Evolutionary conservation across 2,113 vertebrate genomes (phyloP).

Genomic region (Machaerirhynchus nigripectus): DNA sequence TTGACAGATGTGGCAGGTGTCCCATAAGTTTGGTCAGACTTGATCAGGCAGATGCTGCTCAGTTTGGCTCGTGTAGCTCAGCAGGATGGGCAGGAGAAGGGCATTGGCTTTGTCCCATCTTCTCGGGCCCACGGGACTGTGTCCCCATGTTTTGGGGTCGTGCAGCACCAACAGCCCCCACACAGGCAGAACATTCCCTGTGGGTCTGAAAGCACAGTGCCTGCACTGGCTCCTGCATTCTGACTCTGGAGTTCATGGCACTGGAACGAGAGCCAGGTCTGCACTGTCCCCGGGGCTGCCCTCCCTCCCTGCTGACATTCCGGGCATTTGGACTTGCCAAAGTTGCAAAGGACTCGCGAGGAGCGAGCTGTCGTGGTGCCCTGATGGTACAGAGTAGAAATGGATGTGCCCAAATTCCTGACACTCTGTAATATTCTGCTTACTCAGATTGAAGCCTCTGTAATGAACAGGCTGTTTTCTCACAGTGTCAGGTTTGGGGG

Average conservation of each 20-base stretch:
- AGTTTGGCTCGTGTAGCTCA: not conserved
- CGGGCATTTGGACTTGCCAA: fast-evolving
- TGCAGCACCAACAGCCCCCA: not conserved
- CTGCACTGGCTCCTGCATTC: not conserved
- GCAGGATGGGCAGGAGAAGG: fast-evolving
- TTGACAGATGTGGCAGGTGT: not conserved
- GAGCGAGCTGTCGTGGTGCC: fast-evolving
- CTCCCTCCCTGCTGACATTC: not conserved
- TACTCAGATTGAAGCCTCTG: not conserved
- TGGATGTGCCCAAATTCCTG: not conserved
- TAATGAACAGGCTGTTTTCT: not conserved
- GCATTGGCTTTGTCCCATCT: fast-evolving
- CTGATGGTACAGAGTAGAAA: not conserved
- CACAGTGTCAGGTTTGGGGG: not conserved
- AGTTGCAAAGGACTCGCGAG: not conserved
- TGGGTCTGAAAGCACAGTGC: fast-evolving
- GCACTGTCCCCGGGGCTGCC: fast-evolving
- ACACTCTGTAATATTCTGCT: not conserved
- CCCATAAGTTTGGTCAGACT: fast-evolving
- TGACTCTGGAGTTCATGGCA: fast-evolving
- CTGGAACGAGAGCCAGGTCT: fast-evolving
- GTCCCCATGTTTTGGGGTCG: fast-evolving
- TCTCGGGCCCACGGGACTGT: fast-evolving
- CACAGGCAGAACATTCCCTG: fast-evolving
- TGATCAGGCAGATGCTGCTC: fast-evolving